A percentile compares a stretch with the other conserved stretches of the same genome.
Conservation (phyloP, 2,797 vertebrate genomes). For the Melanogrammus aeglefinus region DNA sequence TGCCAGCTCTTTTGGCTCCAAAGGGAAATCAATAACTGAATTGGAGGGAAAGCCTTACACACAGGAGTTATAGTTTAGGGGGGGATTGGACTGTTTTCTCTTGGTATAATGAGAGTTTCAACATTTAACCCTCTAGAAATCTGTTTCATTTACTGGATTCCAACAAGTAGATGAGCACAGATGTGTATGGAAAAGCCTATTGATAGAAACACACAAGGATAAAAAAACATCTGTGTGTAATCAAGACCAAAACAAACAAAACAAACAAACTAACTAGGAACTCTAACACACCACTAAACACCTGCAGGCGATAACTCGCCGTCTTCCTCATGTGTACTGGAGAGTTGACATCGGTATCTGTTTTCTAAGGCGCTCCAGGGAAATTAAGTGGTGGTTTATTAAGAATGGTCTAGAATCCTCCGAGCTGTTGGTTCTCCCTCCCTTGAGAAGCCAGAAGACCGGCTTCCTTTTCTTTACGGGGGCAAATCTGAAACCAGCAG, state of each 20-base stretch:
- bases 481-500: not conserved
- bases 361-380: constrained; percentile 16
- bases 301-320: constrained; percentile 8
- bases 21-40: constrained; percentile 59
- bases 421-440: constrained; percentile 5
- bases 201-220: not conserved
- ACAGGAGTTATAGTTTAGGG: constrained; percentile 3
- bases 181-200: not conserved
- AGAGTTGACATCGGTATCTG: constrained; percentile 7
- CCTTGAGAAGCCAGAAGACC: not conserved
- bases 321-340: constrained; percentile 14
- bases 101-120: constrained; percentile 26
- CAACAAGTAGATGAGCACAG: not conserved
- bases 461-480: not conserved
- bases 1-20: constrained; percentile 46
- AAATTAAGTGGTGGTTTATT: constrained; percentile 22
- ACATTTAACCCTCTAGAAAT: not conserved
- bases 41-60: constrained; percentile 38
- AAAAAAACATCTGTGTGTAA: constrained; percentile 1
- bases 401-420: constrained; percentile 15
- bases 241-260: not conserved
- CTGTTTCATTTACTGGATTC: not conserved
- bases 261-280: not conserved
- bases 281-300: constrained; percentile 3
- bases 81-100: not conserved